Evolutionary conservation across 2,113 vertebrate genomes (phyloP).

Genomic region (Istiophorus platypterus): DNA sequence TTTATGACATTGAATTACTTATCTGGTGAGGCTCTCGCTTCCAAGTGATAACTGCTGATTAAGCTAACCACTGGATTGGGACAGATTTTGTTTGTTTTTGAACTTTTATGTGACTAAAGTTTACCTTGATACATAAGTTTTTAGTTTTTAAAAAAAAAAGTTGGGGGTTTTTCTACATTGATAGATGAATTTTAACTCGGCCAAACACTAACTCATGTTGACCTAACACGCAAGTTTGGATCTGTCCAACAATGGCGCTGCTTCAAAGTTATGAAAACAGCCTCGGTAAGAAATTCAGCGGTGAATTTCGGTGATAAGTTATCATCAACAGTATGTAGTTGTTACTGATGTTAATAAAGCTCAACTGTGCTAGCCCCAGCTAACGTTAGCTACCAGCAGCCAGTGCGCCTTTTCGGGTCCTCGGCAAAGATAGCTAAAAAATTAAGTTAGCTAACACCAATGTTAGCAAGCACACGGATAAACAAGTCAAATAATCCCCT

Average conservation of each 20-base stretch:
- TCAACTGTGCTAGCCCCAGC: neutral
- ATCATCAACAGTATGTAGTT: neutral
- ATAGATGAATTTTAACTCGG: neutral
- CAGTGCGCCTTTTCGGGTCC: constrained; percentile 43
- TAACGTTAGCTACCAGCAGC: neutral
- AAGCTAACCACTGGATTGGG: too few species aligned
- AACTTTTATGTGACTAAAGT: neutral
- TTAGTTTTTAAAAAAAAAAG: neutral
- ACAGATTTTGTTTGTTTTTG: neutral
- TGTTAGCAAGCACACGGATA: neutral
- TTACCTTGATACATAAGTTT: neutral
- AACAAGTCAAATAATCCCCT: neutral
- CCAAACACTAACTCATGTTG: too few species aligned
- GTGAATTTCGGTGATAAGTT: neutral
- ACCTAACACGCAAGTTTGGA: neutral
- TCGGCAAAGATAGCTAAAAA: neutral
- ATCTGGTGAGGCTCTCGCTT: neutral
- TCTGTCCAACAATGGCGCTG: too few species aligned
- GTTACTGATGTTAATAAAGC: neutral
- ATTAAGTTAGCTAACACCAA: neutral
- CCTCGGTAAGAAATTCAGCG: neutral
- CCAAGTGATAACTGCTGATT: too few species aligned
- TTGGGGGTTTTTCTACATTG: neutral
- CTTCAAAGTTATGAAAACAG: neutral
- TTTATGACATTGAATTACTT: neutral